These are phyloP conservation scores for Pollenia angustigena DNA, from an alignment of 2,888 invertebrate genomes.

Conservation along the genomic window DNA sequence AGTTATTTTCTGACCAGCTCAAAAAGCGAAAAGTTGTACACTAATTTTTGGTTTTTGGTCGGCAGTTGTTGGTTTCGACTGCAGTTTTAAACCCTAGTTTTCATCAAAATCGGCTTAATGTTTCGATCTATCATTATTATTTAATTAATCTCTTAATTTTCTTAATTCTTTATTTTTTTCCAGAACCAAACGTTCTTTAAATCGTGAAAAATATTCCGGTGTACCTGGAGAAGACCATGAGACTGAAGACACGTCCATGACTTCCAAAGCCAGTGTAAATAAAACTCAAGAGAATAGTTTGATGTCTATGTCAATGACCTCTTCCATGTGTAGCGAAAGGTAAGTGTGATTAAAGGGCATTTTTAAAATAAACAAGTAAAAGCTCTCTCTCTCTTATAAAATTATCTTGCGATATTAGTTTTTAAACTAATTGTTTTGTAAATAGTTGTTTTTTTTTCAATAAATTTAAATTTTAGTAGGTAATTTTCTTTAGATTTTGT, in stretches of 20 bases:
- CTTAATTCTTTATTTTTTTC: slow-evolving; percentile 14
- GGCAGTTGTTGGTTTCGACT: too few species aligned
- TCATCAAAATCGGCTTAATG: too few species aligned
- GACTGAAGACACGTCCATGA: slow-evolving; percentile 72
- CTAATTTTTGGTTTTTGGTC: too few species aligned
- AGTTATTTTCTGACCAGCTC: too few species aligned
- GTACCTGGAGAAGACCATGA: slow-evolving; percentile 83
- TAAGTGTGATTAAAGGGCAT: slow-evolving; percentile 73
- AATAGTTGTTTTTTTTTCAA: background rate
- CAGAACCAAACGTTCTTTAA: slow-evolving; percentile 86
- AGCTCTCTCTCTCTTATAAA: slow-evolving; percentile 48
- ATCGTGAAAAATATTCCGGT: slow-evolving; percentile 84
- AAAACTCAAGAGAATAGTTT: slow-evolving; percentile 66
- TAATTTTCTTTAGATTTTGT: slow-evolving; percentile 9
- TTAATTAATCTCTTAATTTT: background rate
- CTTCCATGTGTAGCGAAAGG: slow-evolving; percentile 81
- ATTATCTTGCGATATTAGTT: background rate
- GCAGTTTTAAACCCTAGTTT: too few species aligned
- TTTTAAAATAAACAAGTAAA: slow-evolving; percentile 4
- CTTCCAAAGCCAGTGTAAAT: slow-evolving; percentile 65
- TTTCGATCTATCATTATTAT: too few species aligned
- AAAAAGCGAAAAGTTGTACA: too few species aligned
- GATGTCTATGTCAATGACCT: slow-evolving; percentile 79
- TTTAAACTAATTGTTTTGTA: slow-evolving; percentile 12
- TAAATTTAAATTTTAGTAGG: background rate